phyloP scores from a whole-genome alignment of 2,888 invertebrate genomes.

The Drosophila paracracens region DNA sequence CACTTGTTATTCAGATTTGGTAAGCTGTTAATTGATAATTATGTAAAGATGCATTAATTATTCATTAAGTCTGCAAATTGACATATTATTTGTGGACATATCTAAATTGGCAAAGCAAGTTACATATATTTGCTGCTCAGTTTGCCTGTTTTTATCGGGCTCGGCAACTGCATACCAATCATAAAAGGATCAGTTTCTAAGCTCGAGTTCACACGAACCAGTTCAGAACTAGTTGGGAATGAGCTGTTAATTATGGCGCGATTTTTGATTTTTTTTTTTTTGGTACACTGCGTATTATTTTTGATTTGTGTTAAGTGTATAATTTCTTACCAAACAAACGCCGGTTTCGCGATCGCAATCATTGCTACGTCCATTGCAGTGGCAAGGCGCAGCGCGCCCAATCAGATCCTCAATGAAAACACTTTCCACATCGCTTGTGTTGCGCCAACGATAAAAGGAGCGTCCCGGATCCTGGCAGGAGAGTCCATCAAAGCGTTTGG shows the following conservation, averaged over 20 bases:
- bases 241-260: not conserved
- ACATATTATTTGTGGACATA: not conserved
- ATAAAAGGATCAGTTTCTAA: not conserved
- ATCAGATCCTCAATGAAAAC: slow-evolving; percentile 91
- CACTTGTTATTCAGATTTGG: not conserved
- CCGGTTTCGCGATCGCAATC: slow-evolving; percentile 94
- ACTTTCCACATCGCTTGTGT: slow-evolving; percentile 87
- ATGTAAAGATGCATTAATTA: not conserved
- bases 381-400: slow-evolving; percentile 92
- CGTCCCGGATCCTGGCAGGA: slow-evolving; percentile 96
- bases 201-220: not conserved
- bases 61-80: not conserved
- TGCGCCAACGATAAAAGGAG: slow-evolving; percentile 93
- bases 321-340: slow-evolving; percentile 89
- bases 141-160: not conserved
- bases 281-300: not conserved
- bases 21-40: not conserved
- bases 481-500: slow-evolving; percentile 91
- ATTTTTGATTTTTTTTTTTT: not conserved
- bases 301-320: not conserved
- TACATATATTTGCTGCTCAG: not conserved
- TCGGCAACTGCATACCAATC: slow-evolving; percentile 3
- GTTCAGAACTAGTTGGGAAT: not conserved
- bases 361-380: slow-evolving; percentile 92
- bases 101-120: not conserved